phyloP scores from a whole-genome alignment of 37 sponge, comb jelly and placozoan species.

The Ephydatia muelleri region DNA sequence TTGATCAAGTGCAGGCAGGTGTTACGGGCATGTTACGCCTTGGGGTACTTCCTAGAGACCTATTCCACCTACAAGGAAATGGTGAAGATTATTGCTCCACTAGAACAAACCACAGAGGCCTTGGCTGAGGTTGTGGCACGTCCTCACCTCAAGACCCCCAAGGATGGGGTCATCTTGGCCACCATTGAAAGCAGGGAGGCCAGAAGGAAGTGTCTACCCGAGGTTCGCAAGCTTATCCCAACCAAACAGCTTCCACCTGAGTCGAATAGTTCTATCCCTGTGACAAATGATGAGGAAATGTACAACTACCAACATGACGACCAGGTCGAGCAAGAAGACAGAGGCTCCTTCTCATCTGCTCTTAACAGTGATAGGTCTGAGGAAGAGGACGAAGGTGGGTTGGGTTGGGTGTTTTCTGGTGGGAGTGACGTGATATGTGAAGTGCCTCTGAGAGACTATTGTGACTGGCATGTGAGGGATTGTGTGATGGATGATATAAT shows the following conservation, averaged over 20 bases:
- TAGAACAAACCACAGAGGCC: conserved; percentile 22
- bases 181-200: conserved; percentile 23
- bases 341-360: too few relatives aligned
- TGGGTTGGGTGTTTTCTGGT: too few relatives aligned
- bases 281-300: background rate
- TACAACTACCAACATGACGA: too few relatives aligned
- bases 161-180: conserved; percentile 21
- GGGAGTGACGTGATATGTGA: too few relatives aligned
- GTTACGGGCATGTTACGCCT: conserved; percentile 20
- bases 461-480: too few relatives aligned
- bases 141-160: conserved; percentile 30
- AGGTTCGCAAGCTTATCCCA: conserved; percentile 11
- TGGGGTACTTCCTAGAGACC: conserved; percentile 13
- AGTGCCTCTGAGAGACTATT: too few relatives aligned
- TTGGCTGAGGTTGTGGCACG: conserved; percentile 24
- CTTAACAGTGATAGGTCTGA: too few relatives aligned
- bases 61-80: conserved; percentile 5
- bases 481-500: too few relatives aligned
- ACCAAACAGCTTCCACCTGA: background rate
- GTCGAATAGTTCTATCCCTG: background rate
- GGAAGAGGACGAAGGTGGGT: too few relatives aligned
- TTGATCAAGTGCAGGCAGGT: conserved; percentile 17
- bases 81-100: conserved; percentile 22
- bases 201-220: conserved; percentile 4
- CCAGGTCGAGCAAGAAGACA: too few relatives aligned